These are phyloP conservation scores for Clarias laeviceps DNA, from an alignment of 2,797 vertebrate species.

Conservation along the genomic window DNA sequence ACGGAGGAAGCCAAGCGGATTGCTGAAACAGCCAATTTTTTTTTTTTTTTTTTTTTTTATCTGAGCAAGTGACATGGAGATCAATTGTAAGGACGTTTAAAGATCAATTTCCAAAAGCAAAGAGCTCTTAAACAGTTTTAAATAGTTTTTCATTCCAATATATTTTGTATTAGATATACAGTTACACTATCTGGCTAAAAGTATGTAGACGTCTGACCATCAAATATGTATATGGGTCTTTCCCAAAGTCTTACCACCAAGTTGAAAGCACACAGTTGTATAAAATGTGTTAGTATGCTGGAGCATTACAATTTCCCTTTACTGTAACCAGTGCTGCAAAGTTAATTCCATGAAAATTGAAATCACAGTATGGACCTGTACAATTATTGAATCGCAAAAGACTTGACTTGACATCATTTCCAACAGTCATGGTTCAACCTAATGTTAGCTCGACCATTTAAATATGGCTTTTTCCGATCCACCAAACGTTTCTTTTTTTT, in stretches of 20 bases:
- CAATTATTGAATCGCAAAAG: no score
- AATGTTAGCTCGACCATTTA: not conserved
- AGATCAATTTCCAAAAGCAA: not conserved
- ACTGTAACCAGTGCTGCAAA: not conserved
- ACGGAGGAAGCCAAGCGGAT: not conserved
- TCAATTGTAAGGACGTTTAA: not conserved
- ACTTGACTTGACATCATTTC: no score
- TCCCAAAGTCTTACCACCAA: not conserved
- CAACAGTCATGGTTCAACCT: not conserved
- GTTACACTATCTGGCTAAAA: not conserved
- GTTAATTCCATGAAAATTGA: not conserved
- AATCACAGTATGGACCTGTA: no score
- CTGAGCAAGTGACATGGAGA: not conserved
- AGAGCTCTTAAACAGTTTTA: not conserved
- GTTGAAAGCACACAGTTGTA: not conserved
- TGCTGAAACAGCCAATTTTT: constrained; percentile 15
- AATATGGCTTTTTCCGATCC: not conserved
- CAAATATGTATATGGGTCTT: not conserved
- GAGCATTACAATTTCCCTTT: not conserved
- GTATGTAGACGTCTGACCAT: not conserved
- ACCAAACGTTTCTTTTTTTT: not conserved
- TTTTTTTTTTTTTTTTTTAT: no score
- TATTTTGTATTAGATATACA: not conserved
- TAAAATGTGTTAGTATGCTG: not conserved
- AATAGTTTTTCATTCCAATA: not conserved